Conservation (phyloP, 2,888 invertebrate genomes). For the Eurois occulta region DNA sequence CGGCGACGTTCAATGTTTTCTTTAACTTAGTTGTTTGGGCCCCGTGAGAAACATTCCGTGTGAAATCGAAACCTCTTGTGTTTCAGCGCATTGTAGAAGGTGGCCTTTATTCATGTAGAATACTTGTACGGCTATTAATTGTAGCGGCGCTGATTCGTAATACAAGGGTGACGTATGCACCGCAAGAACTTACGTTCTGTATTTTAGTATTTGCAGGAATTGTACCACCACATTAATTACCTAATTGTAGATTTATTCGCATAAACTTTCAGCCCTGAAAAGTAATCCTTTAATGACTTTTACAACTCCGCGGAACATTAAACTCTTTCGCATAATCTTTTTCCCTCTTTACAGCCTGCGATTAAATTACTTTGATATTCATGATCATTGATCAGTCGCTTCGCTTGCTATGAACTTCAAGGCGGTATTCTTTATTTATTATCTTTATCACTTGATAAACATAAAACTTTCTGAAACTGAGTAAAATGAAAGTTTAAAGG, state of each 20-base stretch:
- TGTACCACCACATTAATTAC: slow-evolving; percentile 9
- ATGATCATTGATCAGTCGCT: slow-evolving; percentile 47
- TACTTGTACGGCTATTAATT: slow-evolving; percentile 52
- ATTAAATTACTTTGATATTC: slow-evolving; percentile 52
- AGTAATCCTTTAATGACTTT: slow-evolving; percentile 56
- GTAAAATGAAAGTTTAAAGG: slow-evolving; percentile 39
- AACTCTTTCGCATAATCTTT: slow-evolving; percentile 51
- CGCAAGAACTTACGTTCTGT: slow-evolving; percentile 22
- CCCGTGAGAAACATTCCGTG: slow-evolving; percentile 76
- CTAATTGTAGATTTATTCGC: slow-evolving; percentile 40
- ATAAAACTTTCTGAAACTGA: slow-evolving; percentile 3
- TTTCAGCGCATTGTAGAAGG: slow-evolving; percentile 47
- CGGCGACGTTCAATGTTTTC: slow-evolving; percentile 75
- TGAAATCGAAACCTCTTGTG: slow-evolving; percentile 67
- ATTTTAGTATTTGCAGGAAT: slow-evolving; percentile 7
- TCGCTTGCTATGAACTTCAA: slow-evolving; percentile 28
- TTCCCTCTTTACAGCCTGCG: slow-evolving; percentile 23
- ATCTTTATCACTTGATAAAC: slow-evolving; percentile 9
- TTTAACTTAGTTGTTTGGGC: slow-evolving; percentile 72
- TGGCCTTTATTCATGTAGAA: slow-evolving; percentile 48
- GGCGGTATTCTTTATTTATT: slow-evolving; percentile 22
- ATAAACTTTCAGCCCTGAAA: slow-evolving; percentile 33
- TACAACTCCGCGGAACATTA: slow-evolving; percentile 52
- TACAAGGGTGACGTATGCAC: slow-evolving; percentile 15
- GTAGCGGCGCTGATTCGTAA: slow-evolving; percentile 14